phyloP scores from a whole-genome alignment of 1,140 invertebrate genomes.

The Halictus rubicundus region DNA sequence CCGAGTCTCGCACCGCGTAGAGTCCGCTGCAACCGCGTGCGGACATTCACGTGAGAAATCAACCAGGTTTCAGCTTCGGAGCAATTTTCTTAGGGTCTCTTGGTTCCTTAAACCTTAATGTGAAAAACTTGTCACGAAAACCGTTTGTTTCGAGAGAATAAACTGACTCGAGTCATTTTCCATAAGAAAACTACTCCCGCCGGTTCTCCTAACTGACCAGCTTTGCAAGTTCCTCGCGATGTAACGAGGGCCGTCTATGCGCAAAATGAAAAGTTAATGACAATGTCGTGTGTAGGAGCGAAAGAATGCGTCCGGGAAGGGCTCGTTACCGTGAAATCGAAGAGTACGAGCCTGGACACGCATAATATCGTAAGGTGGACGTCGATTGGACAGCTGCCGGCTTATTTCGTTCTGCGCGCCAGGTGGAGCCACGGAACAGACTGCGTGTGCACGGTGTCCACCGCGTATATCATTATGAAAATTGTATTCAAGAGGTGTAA shows the following conservation, averaged over 20 bases:
- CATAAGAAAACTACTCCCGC: no score
- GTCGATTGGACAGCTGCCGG: conserved; percentile 56
- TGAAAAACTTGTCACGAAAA: background rate
- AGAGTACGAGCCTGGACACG: conserved; percentile 36
- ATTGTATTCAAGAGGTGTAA: conserved; percentile 67
- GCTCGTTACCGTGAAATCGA: conserved; percentile 12
- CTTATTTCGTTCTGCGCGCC: conserved; percentile 56
- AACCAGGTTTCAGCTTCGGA: conserved; percentile 24
- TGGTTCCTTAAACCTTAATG: background rate
- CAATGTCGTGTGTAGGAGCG: conserved; percentile 15
- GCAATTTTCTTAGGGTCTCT: conserved; percentile 3
- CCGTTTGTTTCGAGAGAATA: background rate
- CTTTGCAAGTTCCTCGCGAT: no score
- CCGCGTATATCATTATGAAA: conserved; percentile 72
- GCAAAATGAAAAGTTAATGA: background rate
- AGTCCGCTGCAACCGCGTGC: conserved; percentile 29
- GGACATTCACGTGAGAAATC: conserved; percentile 62
- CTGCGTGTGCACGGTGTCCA: conserved; percentile 23
- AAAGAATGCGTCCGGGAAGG: conserved; percentile 8
- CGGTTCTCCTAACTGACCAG: no score
- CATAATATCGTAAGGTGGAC: conserved; percentile 32
- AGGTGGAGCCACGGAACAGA: conserved; percentile 67
- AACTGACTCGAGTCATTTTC: no score
- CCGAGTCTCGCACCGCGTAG: conserved; percentile 11
- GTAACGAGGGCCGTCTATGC: background rate